Evolutionary conservation across 2,113 vertebrate genomes (phyloP).

Genomic region (Gadus chalcogrammus): DNA sequence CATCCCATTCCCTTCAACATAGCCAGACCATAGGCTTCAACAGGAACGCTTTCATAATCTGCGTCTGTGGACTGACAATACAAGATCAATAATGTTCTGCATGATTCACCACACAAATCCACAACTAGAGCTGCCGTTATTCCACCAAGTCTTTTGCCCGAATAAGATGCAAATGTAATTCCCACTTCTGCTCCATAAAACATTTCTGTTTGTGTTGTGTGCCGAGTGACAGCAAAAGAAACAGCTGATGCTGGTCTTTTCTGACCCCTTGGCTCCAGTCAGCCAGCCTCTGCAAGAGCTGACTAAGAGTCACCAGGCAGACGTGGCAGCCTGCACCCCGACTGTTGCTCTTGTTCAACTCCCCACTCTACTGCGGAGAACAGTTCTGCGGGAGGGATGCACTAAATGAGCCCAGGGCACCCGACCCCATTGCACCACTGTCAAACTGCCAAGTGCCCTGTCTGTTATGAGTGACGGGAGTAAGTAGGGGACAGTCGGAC

Average conservation of each 20-base stretch:
- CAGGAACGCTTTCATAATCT: constrained; percentile 82
- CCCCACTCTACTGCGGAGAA: constrained; percentile 22
- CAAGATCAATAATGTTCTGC: background rate
- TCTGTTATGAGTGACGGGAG: constrained; percentile 24
- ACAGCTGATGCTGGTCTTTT: constrained; percentile 38
- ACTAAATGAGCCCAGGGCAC: constrained; percentile 23
- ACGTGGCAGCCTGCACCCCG: constrained; percentile 24
- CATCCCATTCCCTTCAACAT: constrained; percentile 92
- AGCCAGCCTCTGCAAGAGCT: constrained; percentile 37
- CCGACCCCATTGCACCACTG: constrained; percentile 20
- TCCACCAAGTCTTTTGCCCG: background rate
- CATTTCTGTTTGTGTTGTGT: background rate
- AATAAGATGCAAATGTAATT: constrained; percentile 37
- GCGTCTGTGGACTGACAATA: constrained; percentile 76
- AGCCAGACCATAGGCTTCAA: constrained; percentile 85
- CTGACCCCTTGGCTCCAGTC: constrained; percentile 49
- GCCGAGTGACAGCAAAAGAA: constrained; percentile 31
- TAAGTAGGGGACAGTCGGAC: constrained; percentile 27
- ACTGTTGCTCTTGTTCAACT: constrained; percentile 25
- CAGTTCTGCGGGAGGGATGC: background rate
- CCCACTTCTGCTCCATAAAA: constrained; percentile 29
- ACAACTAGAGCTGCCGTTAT: background rate
- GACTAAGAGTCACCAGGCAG: constrained; percentile 39
- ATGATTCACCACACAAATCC: constrained; percentile 3
- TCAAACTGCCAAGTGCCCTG: constrained; percentile 35